Conservation (phyloP, 30 jellyfish, hydroid and myxozoan species). For the Clytia hemisphaerica region DNA sequence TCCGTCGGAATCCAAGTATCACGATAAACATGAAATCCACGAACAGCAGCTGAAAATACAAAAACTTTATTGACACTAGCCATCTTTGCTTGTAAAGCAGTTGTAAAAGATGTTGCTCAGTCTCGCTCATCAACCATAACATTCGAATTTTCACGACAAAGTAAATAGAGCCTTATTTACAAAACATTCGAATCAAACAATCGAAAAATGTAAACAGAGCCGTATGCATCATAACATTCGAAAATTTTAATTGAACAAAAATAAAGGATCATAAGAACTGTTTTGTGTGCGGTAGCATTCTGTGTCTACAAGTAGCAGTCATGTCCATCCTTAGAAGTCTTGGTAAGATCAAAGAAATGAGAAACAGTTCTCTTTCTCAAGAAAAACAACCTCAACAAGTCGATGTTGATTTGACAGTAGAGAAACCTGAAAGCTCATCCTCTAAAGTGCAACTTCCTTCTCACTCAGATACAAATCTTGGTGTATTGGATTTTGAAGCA, state of each 20-base stretch:
- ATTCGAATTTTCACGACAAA: background rate
- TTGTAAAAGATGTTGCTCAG: background rate
- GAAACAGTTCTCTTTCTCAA: background rate
- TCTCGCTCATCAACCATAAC: too few species aligned
- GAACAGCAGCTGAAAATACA: background rate
- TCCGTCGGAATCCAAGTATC: background rate
- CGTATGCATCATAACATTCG: too few species aligned
- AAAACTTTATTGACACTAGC: background rate
- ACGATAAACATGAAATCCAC: background rate
- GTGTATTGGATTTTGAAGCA: background rate
- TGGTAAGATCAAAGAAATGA: background rate
- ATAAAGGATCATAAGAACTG: too few species aligned
- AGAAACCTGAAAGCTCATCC: background rate
- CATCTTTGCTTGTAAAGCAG: background rate
- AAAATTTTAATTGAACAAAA: too few species aligned
- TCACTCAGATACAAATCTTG: background rate
- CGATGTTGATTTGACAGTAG: slow-evolving; percentile 14
- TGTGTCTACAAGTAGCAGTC: background rate
- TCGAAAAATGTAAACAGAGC: too few species aligned
- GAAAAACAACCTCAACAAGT: too few species aligned
- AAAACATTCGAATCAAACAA: background rate
- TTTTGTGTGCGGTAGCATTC: background rate
- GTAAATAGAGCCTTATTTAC: background rate
- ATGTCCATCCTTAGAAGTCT: background rate
- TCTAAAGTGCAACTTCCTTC: background rate